phyloP scores from a whole-genome alignment of 2,888 invertebrate genomes.

The Drosophila falleni region DNA sequence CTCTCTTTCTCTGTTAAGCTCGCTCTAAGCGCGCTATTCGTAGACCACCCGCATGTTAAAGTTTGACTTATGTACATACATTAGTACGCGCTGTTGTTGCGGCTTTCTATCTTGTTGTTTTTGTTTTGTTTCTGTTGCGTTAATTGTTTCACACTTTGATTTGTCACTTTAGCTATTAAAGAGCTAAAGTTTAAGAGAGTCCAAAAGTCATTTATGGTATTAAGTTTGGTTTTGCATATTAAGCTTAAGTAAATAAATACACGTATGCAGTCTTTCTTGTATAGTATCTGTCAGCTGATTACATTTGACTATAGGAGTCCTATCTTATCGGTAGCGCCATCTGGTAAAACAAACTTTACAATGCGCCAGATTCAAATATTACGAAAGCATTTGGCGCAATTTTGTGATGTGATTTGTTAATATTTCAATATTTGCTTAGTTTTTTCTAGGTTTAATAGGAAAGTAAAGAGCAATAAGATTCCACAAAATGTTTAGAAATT shows the following conservation, averaged over 20 bases:
- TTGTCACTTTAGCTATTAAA: background rate
- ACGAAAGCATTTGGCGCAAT: slow-evolving; percentile 22
- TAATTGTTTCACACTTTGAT: slow-evolving; percentile 18
- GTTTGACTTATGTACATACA: slow-evolving; percentile 14
- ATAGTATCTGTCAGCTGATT: background rate
- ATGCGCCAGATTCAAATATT: slow-evolving; percentile 31
- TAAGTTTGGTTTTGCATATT: background rate
- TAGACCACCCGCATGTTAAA: slow-evolving; percentile 47
- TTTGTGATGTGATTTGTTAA: slow-evolving; percentile 1
- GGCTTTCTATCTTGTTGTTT: slow-evolving; percentile 6
- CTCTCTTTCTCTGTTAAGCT: slow-evolving; percentile 20
- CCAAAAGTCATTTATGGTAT: background rate
- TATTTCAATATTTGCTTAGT: slow-evolving; percentile 32
- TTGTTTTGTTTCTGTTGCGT: slow-evolving; percentile 5
- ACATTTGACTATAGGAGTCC: slow-evolving; percentile 2
- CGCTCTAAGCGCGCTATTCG: slow-evolving; percentile 6
- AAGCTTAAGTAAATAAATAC: background rate
- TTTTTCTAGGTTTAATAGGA: background rate
- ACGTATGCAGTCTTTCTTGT: no score
- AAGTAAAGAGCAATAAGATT: background rate
- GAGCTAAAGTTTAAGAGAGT: background rate
- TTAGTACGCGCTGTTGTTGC: background rate
- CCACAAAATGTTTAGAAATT: background rate
- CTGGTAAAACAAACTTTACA: slow-evolving; percentile 33
- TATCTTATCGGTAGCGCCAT: slow-evolving; percentile 55